Conservation (phyloP, 2,113 vertebrate species). For the Thermophis baileyi region DNA sequence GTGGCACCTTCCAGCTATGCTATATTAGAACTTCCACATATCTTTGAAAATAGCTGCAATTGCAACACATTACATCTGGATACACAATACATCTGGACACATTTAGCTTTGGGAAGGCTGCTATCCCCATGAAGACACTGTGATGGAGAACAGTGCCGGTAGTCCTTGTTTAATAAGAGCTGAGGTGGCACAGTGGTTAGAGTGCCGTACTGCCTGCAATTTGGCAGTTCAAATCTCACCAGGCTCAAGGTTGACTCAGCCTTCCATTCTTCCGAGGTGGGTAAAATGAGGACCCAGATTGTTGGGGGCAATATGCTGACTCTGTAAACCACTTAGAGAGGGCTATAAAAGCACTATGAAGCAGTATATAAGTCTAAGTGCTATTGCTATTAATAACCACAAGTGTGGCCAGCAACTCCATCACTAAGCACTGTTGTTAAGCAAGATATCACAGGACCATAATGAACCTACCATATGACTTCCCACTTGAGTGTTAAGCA, state of each 20-base stretch:
- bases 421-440: background rate
- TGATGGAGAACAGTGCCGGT: background rate
- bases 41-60: background rate
- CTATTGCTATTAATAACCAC: background rate
- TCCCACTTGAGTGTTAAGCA: background rate
- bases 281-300: no score
- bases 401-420: background rate
- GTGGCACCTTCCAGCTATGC: background rate
- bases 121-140: background rate
- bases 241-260: no score
- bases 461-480: background rate
- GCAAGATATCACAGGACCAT: background rate
- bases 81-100: no score
- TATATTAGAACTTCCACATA: background rate
- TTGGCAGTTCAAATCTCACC: no score
- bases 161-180: background rate
- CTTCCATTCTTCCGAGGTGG: no score
- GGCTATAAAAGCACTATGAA: no score
- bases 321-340: no score
- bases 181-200: no score
- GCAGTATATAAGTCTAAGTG: no score
- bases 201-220: no score
- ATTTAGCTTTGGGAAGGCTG: background rate
- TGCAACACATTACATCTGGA: background rate
- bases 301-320: no score